Conservation (phyloP, 2,113 vertebrate species). For the Zapornia atra region DNA sequence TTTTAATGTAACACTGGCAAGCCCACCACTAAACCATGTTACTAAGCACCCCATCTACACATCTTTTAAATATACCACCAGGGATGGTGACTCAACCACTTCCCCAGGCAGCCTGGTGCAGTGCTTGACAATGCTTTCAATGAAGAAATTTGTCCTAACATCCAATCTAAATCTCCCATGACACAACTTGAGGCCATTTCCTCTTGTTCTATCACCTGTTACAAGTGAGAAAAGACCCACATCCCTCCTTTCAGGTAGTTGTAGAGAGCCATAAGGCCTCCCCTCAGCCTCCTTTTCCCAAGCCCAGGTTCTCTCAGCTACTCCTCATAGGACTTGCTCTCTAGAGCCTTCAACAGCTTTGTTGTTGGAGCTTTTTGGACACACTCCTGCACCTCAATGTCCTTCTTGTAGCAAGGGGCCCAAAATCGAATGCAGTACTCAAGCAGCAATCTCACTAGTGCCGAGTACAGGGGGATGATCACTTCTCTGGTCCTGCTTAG, state of each 20-base stretch:
- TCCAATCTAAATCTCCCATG: background rate
- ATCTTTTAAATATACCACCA: background rate
- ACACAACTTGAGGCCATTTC: rapidly evolving
- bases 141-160: background rate
- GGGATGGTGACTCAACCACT: background rate
- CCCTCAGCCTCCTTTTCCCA: background rate
- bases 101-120: background rate
- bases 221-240: rapidly evolving
- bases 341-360: background rate
- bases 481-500: too few species aligned
- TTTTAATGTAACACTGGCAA: background rate
- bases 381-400: too few species aligned
- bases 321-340: background rate
- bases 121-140: background rate
- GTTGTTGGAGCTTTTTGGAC: background rate
- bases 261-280: background rate
- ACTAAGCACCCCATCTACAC: rapidly evolving
- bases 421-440: too few species aligned
- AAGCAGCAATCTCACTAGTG: too few species aligned
- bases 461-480: too few species aligned
- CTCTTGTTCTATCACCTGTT: rapidly evolving
- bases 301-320: background rate
- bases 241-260: rapidly evolving
- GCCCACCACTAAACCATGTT: too few species aligned
- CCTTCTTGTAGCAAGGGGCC: too few species aligned